Evolutionary conservation across 2,797 vertebrate genomes (phyloP), one percentile per base, ranked within the genome.

Genomic region (Arnoldichthys spilopterus): DNA sequence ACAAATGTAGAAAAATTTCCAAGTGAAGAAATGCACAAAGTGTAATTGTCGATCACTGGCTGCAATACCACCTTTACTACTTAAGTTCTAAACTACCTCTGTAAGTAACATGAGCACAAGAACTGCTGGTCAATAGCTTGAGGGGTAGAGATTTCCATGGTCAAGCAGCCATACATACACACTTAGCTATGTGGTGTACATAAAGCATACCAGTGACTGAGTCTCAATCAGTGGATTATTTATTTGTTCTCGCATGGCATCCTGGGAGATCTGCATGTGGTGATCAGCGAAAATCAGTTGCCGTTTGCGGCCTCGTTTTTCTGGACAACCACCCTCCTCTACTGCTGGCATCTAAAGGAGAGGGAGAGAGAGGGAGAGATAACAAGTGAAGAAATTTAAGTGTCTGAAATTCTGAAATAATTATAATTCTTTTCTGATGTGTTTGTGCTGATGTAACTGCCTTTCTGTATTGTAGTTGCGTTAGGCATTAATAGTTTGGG

Each of bases 211-310:
- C 90, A 88, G 79, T 26, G 70, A 61, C 66, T 72, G 53, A 11
- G 93, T 95, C 80, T 94, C 90, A 0, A 73, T 81, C 81, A 8
- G 82, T 0, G 76, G 81, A 79, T 94, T 89, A 67, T 75, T 47
- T 6, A 92, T 90, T 87, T 95, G 94, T 54, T 91, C 82, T 80
- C 85, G 88, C 88, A 94, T 92, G 2, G 84, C 87, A 74, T 85
- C 67, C 51, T 91, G 82, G 28, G 93, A 87, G 49, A 96, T 94
- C 89, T 96, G 95, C 72, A 92, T 91, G 78, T 92, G 81, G 18
- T 85, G 85, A 76, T 95, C 94, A 6, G 89, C 88, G 63, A 95
- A 95, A 13, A 91, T 74, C 79, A 95, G 87, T 81, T 89, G 94
- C 62, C 91, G 89, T 49, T 91, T 84, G 16, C 88, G 89, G 6